Percentiles rank a stretch among this genome's conserved stretches.
These are phyloP conservation scores for Hypselothyrea guttata DNA, from an alignment of 2,888 invertebrate species.

Conservation along the genomic window DNA sequence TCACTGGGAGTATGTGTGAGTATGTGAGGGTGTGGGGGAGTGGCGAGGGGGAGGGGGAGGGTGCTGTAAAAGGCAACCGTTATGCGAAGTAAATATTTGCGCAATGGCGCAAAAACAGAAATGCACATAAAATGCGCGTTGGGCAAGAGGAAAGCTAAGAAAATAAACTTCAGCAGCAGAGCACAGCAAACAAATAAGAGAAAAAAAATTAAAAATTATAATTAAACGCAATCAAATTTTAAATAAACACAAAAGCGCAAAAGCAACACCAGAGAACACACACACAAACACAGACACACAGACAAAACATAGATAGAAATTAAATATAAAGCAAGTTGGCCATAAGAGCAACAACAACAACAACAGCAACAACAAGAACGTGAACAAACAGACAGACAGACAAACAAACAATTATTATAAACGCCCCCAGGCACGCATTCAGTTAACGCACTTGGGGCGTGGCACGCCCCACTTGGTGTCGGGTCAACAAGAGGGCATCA, in stretches of 20 bases:
- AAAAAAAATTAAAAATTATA: conserved; percentile 49
- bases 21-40: not conserved
- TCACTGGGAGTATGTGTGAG: not conserved
- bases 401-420: conserved; percentile 58
- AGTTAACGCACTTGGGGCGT: conserved; percentile 24
- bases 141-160: conserved; percentile 32
- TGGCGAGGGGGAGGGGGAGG: conserved; percentile 14
- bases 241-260: conserved; percentile 43
- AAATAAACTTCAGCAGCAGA: conserved; percentile 29
- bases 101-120: conserved; percentile 52
- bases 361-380: conserved; percentile 21
- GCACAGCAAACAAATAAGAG: conserved; percentile 10
- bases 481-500: not conserved
- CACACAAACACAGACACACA: conserved; percentile 39
- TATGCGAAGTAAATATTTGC: conserved; percentile 63
- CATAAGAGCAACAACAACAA: conserved; percentile 14
- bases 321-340: conserved; percentile 35
- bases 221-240: conserved; percentile 68
- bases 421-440: conserved; percentile 35
- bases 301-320: conserved; percentile 48
- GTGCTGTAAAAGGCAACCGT: conserved; percentile 46
- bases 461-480: not conserved
- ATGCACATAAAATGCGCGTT: conserved; percentile 33
- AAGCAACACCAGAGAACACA: conserved; percentile 10
- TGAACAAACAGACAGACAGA: conserved; percentile 31